phyloP scores from a whole-genome alignment of 2,113 vertebrate genomes.

The Nyctibius bracteatus region DNA sequence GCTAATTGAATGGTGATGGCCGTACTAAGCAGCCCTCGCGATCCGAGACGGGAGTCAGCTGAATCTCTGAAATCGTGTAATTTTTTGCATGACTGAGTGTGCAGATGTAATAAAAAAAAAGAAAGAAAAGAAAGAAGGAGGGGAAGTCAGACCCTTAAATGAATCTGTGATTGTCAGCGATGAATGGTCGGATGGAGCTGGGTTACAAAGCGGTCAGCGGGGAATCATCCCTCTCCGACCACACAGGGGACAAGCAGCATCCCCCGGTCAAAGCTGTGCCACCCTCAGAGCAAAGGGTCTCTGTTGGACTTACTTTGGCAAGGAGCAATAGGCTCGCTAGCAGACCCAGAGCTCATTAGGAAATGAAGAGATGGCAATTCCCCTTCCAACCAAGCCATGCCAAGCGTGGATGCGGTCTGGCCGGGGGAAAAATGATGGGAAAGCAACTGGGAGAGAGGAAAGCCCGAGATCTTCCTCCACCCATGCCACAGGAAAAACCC shows the following conservation, averaged over 20 bases:
- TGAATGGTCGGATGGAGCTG: neutral
- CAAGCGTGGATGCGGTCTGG: rapidly evolving
- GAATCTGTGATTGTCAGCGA: neutral
- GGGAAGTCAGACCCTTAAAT: constrained; percentile 27
- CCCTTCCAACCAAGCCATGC: neutral
- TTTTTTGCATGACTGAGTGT: constrained; percentile 73
- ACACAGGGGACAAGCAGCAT: rapidly evolving
- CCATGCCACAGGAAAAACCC: neutral
- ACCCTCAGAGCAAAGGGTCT: neutral
- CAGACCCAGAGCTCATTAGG: neutral
- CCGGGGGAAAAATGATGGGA: neutral
- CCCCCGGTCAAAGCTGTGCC: neutral
- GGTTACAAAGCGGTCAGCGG: neutral
- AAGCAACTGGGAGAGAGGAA: neutral
- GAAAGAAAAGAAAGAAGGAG: neutral
- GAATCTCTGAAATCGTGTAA: constrained; percentile 69
- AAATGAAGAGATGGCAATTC: neutral
- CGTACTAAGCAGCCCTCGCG: constrained; percentile 40
- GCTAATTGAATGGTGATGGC: constrained; percentile 55
- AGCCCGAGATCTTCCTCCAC: neutral
- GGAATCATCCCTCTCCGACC: neutral
- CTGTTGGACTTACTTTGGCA: neutral
- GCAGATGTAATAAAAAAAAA: constrained; percentile 56
- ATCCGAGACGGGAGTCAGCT: constrained; percentile 24
- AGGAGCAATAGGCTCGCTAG: neutral